Evolutionary conservation across 23 tunicate genomes (phyloP), one percentile per base, ranked within the genome.

Genomic region (Aplidium turbinatum): DNA sequence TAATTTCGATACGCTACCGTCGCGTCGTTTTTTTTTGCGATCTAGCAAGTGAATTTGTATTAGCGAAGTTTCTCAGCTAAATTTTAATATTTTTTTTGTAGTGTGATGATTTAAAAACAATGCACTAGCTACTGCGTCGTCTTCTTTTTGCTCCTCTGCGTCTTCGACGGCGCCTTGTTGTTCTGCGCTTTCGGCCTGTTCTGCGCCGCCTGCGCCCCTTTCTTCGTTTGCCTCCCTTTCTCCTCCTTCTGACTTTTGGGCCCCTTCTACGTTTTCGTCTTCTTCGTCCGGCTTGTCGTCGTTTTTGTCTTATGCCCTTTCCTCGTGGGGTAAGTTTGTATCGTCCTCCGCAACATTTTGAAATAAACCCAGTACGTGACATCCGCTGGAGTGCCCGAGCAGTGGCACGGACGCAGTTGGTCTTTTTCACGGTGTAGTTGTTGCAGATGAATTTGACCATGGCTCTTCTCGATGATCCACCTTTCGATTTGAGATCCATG

Each of bases 321-420:
- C 89, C 89, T 48, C 81, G 81, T 38, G 78, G 87, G 24, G 79
- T 76, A 35, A 88, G 63, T 58, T 73, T 81, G 46, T 64, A 88
- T 19, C 54, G 57, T 24, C 85, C 85, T 4, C 77, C 34, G 40
- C 76, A 75, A 63, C 69, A 76, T 55, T 68, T 81, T 72, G 57
- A 72, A 26, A 88, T 20, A 23, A 58, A 47, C 29, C 96, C 96
- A 27, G 78, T 29, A n/a, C 53, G 35, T 40, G 51, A 2, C 96
- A 88, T 81, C 13, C 96, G 71, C 60, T 88, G 81, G 5, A 88
- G 63, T 35, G 70, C 81, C 16, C 96, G 80, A 20, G 33, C 77
- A 26, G 76, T 84, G 13, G 96, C 96, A 24, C 80, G 51, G 1
- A 73, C 24, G 73, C 87, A 84, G 75, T 73, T 63, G 54, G 68